Base-by-base conservation (phyloP, 2,888 invertebrate species). In the Phania funesta region DNA sequence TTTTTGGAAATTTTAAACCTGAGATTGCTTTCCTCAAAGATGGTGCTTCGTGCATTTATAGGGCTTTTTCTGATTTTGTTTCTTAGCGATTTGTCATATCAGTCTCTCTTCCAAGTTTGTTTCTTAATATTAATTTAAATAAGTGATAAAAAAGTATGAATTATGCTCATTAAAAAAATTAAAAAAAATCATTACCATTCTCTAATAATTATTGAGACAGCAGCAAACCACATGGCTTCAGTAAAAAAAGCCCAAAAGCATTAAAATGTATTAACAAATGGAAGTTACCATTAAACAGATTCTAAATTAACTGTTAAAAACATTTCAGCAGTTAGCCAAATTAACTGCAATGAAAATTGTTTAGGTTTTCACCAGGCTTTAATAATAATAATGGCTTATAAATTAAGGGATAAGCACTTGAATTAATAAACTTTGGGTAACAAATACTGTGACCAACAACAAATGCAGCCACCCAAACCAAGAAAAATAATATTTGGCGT, bases 351-450 rank as follows among this genome's bases (percentile, higher is more conserved):
- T 5, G 4, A 22, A 29, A 41, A 20, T 46, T 22, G 11, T n/a
- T 16, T 2, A 16, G 24, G 22, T 5, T 56, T 29, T 54, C n/a
- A 9, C 29, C 6, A 38, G 71, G 26, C 38, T 35, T 52, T 1
- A 52, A 38, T n/a, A 54, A 62, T n/a, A 54, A 62, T n/a, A 44
- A 44, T 44, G 6, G 20, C 5, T 6, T 52, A 77, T 77, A 77
- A 77, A 77, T 77, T 70, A 70, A 46, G 8, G 56, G 77, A 70
- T 77, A 48, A 77, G 13, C 62, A 70, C 46, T 77, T 26, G 26
- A 70, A 26, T 56, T 65, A 58, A 71, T 32, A 50, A 64, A 7
- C 5, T 48, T 38, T 56, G 18, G 44, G 9, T 18, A 9, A 60
- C 41, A 64, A 32, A 26, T 46, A 38, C 18, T 62, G 35, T 9